Evolutionary conservation across 2,888 invertebrate species (phyloP).

Genomic region (Cephus pygmeus): DNA sequence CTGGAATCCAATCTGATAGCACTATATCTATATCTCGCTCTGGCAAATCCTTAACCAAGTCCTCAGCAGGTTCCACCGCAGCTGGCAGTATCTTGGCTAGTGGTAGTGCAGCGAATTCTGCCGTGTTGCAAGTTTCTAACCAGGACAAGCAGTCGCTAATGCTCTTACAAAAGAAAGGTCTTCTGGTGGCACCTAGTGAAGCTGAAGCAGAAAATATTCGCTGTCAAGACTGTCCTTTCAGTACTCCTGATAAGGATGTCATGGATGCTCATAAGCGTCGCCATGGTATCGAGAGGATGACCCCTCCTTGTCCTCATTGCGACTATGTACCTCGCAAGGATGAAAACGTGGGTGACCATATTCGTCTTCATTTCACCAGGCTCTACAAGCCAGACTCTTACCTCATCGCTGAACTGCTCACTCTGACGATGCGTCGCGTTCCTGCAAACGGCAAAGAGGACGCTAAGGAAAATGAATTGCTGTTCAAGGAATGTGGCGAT

Average conservation of each 20-base stretch:
- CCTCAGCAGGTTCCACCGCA: slow-evolving; percentile 10
- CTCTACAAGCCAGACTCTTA: slow-evolving; percentile 60
- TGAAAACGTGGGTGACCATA: slow-evolving; percentile 55
- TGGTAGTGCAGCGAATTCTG: slow-evolving; percentile 11
- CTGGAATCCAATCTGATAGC: neutral
- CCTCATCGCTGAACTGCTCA: slow-evolving; percentile 52
- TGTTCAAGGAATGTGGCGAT: slow-evolving; percentile 53
- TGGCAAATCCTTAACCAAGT: slow-evolving; percentile 42
- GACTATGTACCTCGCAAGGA: slow-evolving; percentile 60
- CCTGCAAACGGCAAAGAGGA: slow-evolving; percentile 35
- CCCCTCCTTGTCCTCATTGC: slow-evolving; percentile 58
- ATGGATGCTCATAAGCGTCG: slow-evolving; percentile 57
- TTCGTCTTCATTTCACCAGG: slow-evolving; percentile 55
- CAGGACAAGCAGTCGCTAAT: slow-evolving; percentile 56
- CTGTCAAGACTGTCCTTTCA: slow-evolving; percentile 55
- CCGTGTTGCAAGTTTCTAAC: slow-evolving; percentile 45
- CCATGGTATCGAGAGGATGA: slow-evolving; percentile 58
- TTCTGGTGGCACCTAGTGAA: slow-evolving; percentile 24
- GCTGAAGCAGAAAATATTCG: slow-evolving; percentile 37
- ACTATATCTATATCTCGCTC: slow-evolving; percentile 31
- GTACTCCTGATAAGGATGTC: slow-evolving; percentile 49
- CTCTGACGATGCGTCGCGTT: slow-evolving; percentile 46
- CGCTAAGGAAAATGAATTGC: slow-evolving; percentile 38
- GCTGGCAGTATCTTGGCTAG: neutral
- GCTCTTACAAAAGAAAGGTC: slow-evolving; percentile 49